phyloP scores from a whole-genome alignment of 2,113 vertebrate species.

The Nestor notabilis region DNA sequence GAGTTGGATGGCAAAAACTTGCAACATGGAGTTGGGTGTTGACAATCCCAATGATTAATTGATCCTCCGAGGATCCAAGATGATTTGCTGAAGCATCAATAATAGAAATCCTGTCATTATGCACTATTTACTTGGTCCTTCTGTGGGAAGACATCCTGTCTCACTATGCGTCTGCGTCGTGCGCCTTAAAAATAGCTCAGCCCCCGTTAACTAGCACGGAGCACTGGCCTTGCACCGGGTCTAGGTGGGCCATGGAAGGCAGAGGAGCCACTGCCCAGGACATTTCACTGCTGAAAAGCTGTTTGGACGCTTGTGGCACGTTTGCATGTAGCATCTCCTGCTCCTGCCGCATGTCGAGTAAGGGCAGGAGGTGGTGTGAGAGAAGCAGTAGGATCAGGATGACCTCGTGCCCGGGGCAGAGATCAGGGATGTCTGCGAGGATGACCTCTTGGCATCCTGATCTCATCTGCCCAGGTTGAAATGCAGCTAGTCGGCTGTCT shows the following conservation, averaged over 20 bases:
- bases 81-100: conserved; percentile 73
- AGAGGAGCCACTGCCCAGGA: not conserved
- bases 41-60: conserved; percentile 70
- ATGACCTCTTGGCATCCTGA: conserved; percentile 40
- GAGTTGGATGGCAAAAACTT: conserved; percentile 67
- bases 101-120: conserved; percentile 73
- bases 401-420: not conserved
- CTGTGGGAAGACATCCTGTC: conserved; percentile 62
- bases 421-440: not conserved
- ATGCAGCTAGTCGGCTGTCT: not conserved
- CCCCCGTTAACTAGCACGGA: not conserved
- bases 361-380: not conserved
- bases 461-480: conserved; percentile 40
- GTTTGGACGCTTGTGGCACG: not conserved
- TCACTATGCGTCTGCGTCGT: not conserved
- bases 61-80: conserved; percentile 63
- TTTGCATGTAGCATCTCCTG: fast-evolving
- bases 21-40: conserved; percentile 61
- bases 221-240: not conserved
- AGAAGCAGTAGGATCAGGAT: not conserved
- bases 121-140: conserved; percentile 57
- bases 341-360: not conserved
- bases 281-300: not conserved
- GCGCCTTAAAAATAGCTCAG: not conserved
- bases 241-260: not conserved